A percentile compares a stretch with the other conserved stretches of the same genome.
These are phyloP conservation scores for Dryomyza anilis DNA, from an alignment of 2,888 invertebrate species.

Conservation along the genomic window DNA sequence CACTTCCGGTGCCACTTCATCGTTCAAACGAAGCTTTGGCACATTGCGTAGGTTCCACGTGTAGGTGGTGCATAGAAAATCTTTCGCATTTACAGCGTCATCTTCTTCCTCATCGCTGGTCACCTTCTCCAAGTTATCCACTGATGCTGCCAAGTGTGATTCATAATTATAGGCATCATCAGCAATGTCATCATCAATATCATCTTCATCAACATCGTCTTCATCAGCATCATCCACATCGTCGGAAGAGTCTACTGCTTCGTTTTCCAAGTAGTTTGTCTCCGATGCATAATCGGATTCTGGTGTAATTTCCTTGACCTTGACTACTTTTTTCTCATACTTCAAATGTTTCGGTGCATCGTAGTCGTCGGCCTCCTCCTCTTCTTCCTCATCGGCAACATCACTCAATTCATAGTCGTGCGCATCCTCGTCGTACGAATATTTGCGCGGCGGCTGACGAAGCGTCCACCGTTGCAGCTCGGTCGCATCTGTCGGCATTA, in stretches of 20 bases:
- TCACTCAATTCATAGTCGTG: constrained; percentile 47
- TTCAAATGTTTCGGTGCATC: constrained; percentile 27
- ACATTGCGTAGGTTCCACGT: constrained; percentile 56
- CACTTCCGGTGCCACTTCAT: constrained; percentile 19
- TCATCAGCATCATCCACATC: constrained; percentile 37
- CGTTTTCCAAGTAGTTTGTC: constrained; percentile 44
- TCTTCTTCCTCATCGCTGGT: constrained; percentile 23
- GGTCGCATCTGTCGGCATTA: constrained; percentile 38
- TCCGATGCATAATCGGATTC: constrained; percentile 60
- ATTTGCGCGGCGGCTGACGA: constrained; percentile 40
- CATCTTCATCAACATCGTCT: constrained; percentile 26
- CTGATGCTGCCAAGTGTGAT: too few relatives aligned
- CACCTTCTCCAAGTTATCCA: constrained; percentile 21
- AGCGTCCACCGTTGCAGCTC: constrained; percentile 3
- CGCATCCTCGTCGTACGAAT: constrained; percentile 53
- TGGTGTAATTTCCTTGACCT: constrained; percentile 49
- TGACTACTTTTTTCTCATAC: background rate
- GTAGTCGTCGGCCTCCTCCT: constrained; percentile 16
- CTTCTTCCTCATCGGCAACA: constrained; percentile 32
- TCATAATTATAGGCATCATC: constrained; percentile 26
- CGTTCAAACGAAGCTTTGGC: constrained; percentile 49
- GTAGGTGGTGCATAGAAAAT: constrained; percentile 54
- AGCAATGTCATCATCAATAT: constrained; percentile 29
- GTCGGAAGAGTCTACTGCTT: constrained; percentile 34
- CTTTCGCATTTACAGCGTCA: constrained; percentile 35